phyloP scores from a whole-genome alignment of 2,797 vertebrate genomes.

The Astyanax mexicanus region DNA sequence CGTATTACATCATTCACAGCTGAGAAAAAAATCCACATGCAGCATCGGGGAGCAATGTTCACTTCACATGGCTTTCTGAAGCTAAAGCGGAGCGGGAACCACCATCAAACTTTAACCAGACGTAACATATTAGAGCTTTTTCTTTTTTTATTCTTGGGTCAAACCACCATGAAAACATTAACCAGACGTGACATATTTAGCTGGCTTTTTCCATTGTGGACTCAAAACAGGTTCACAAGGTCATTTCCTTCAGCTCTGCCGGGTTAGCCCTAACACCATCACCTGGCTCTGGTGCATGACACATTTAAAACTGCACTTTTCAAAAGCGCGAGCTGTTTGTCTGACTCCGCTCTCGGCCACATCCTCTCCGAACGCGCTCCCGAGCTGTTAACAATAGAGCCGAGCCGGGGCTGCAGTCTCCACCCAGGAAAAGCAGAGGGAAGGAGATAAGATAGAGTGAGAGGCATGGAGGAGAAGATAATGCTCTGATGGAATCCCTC shows the following conservation, averaged over 20 bases:
- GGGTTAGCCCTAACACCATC: constrained; percentile 29
- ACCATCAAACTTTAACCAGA: constrained; percentile 21
- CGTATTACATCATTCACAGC: constrained; percentile 61
- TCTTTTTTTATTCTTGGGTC: background rate
- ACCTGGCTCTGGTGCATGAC: constrained; percentile 44
- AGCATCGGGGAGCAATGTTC: constrained; percentile 14
- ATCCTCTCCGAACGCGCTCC: constrained; percentile 43
- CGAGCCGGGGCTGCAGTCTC: constrained; percentile 44
- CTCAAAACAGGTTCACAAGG: constrained; percentile 33
- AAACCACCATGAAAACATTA: background rate
- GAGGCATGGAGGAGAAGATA: constrained; percentile 45
- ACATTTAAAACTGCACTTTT: constrained; percentile 29
- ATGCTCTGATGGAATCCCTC: constrained; percentile 55
- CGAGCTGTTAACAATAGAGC: constrained; percentile 51
- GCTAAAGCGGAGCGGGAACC: background rate
- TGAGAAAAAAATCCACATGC: constrained; percentile 62
- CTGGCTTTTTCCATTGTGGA: background rate
- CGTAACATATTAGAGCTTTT: background rate
- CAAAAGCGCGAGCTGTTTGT: constrained; percentile 36
- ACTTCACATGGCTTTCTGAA: constrained; percentile 29
- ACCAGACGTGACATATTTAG: constrained; percentile 3
- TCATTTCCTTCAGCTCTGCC: constrained; percentile 46
- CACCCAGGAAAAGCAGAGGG: constrained; percentile 58
- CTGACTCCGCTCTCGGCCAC: constrained; percentile 24
- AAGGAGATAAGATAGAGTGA: constrained; percentile 53